Conservation (phyloP, 2,113 vertebrate genomes). For the Mesitornis unicolor region DNA sequence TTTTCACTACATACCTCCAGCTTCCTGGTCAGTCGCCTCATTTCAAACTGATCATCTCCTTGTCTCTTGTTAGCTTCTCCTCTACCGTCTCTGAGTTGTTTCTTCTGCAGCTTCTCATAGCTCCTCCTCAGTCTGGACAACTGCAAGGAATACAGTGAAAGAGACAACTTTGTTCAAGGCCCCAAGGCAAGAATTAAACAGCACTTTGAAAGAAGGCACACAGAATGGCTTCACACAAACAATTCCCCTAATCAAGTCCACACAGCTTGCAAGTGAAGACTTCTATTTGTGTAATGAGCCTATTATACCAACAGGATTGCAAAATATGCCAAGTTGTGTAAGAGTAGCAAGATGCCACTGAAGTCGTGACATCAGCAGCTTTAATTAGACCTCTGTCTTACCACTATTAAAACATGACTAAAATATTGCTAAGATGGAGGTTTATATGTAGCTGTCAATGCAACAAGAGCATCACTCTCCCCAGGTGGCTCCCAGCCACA, state of each 20-base stretch:
- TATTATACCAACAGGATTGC: background rate
- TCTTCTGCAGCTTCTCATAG: slow-evolving; percentile 91
- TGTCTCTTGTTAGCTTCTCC: slow-evolving; percentile 69
- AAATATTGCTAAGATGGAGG: background rate
- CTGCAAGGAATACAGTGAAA: slow-evolving; percentile 69
- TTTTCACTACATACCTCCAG: slow-evolving; percentile 76
- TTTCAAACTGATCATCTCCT: slow-evolving; percentile 76
- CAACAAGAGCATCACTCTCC: background rate
- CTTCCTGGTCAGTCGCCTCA: slow-evolving; percentile 76
- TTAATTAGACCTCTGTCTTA: background rate
- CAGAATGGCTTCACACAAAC: background rate
- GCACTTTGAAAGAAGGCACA: background rate
- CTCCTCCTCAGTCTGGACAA: slow-evolving; percentile 86
- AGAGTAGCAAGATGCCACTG: background rate
- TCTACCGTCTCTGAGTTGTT: slow-evolving; percentile 76
- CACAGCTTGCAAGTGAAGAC: background rate
- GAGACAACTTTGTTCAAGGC: background rate
- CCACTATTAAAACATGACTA: background rate
- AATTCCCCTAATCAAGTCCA: background rate
- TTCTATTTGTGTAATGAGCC: background rate
- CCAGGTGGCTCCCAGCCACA: background rate
- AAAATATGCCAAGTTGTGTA: background rate
- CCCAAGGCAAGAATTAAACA: background rate
- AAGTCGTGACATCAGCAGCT: background rate
- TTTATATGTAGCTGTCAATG: background rate